Evolutionary conservation across 2,888 invertebrate species (phyloP), one percentile per base, ranked within the genome.

Genomic region (Melanchra persicariae): DNA sequence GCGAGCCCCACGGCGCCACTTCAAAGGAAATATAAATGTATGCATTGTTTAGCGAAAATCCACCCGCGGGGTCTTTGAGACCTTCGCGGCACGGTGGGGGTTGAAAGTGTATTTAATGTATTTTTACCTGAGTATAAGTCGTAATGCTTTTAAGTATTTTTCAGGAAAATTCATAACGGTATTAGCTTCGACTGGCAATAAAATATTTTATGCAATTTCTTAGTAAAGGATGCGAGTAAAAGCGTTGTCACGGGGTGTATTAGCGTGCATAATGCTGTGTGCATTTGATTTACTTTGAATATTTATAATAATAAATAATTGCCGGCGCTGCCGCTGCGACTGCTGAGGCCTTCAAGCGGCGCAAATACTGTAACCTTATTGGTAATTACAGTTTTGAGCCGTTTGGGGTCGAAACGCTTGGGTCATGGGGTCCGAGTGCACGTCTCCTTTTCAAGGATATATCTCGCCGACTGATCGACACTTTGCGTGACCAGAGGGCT

Each of bases 11-110:
- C 89, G 93, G 94, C 93, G 91, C 81, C 83, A 93, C 95, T 93
- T 95, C 95, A 95, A 96, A 95, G 94, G 93, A 92, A 92, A 92
- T 91, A 92, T 93, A 93, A 94, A 94, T 93, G 93, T 94, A 94
- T 94, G 94, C 93, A 94, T 94, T 95, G 95, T 94, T 95, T 93
- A 93, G 92, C 90, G 92, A 91, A 93, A 93, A 93, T 89, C 89
- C 89, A 86, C 91, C 92, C 92, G 87, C 82, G 83, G 83, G 89
- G 90, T 89, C 90, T 87, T 87, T 87, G 82, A 88, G 90, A 90
- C 91, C 91, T 86, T 84, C 65, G 55, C 55, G 84, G 84, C 84
- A 79, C 76, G 76, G 74, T 82, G 86, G 82, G 88, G 90, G 89
- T 57, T 37, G 74, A 77, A 80, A 82, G 75, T 78, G 71, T 85